Evolutionary conservation across 2,888 invertebrate genomes (phyloP).

Genomic region (Melanotus villosus): DNA sequence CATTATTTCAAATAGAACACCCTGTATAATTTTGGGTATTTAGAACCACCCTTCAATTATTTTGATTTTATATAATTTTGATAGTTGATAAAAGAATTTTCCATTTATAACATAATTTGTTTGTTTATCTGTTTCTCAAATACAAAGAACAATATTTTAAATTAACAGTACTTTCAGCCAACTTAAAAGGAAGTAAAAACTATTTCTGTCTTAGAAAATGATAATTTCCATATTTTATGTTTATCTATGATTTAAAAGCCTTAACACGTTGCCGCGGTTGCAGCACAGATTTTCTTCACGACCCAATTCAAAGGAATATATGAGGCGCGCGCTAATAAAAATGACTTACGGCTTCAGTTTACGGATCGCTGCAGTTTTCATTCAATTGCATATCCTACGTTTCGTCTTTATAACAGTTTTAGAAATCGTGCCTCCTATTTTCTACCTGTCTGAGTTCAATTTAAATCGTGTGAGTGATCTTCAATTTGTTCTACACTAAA

Average conservation of each 20-base stretch:
- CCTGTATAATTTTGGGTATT: too few species aligned
- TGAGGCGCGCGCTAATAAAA: slow-evolving; percentile 28
- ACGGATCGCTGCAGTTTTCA: slow-evolving; percentile 34
- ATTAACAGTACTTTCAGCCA: too few species aligned
- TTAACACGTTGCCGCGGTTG: not conserved
- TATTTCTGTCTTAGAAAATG: not conserved
- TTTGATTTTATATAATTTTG: too few species aligned
- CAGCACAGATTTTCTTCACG: slow-evolving; percentile 17
- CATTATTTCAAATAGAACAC: too few species aligned
- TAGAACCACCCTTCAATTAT: too few species aligned
- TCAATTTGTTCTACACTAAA: too few species aligned
- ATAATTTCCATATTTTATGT: slow-evolving; percentile 19
- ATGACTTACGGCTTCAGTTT: slow-evolving; percentile 30
- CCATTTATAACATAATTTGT: too few species aligned
- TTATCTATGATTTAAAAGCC: slow-evolving; percentile 16
- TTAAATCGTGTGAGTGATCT: not conserved
- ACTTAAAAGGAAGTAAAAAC: not conserved
- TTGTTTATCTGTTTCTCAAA: too few species aligned
- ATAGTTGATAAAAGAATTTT: too few species aligned
- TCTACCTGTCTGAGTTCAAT: not conserved
- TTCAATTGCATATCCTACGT: slow-evolving; percentile 25
- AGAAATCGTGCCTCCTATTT: not conserved
- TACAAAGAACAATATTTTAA: too few species aligned
- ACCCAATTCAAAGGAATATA: slow-evolving; percentile 15
- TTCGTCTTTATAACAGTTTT: slow-evolving; percentile 14